Evolutionary conservation across 2,113 vertebrate species (phyloP).

Genomic region (Piaya cayana): DNA sequence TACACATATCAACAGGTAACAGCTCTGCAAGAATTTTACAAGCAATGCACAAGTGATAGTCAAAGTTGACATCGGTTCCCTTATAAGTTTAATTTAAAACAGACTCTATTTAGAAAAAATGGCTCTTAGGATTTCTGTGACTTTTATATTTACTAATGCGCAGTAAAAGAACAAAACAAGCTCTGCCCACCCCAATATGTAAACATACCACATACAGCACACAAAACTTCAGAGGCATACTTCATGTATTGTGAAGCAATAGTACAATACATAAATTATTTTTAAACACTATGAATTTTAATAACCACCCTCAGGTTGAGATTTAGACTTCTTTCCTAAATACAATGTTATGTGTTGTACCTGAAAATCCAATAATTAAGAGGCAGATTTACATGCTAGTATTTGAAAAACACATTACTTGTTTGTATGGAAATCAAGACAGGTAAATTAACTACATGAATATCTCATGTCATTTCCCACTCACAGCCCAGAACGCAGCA

Average conservation of each 20-base stretch:
- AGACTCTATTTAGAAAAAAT: neutral
- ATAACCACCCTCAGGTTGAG: neutral
- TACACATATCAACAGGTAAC: neutral
- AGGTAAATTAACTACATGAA: neutral
- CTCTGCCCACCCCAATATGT: neutral
- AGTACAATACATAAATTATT: neutral
- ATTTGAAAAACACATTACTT: neutral
- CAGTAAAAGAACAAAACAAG: neutral
- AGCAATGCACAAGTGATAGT: neutral
- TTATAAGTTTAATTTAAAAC: neutral
- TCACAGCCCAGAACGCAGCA: neutral
- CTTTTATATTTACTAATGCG: neutral
- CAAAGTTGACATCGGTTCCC: neutral
- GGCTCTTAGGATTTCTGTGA: neutral
- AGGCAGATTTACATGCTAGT: neutral
- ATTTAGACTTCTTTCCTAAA: neutral
- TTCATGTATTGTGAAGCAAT: neutral
- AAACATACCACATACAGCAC: neutral
- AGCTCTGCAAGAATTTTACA: constrained; percentile 1
- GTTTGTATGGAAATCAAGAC: neutral
- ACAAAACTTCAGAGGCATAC: neutral
- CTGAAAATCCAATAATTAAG: neutral
- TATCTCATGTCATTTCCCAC: neutral
- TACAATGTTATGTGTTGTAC: neutral
- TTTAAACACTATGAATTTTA: neutral